Conservation (phyloP, 35 echinoderm and acorn worm species). For the Apostichopus japonicus region DNA sequence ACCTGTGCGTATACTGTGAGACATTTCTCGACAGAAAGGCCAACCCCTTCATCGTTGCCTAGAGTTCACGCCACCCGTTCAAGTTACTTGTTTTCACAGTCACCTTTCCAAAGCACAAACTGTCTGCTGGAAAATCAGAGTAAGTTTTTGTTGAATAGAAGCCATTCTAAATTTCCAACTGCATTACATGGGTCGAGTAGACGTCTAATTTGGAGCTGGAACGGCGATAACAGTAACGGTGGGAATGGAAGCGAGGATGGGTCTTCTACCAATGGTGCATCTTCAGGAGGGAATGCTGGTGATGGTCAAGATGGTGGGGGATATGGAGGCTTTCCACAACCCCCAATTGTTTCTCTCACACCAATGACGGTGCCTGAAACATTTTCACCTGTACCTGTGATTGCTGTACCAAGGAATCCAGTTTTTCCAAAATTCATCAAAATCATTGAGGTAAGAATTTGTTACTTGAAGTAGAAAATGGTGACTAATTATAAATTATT, state of each 20-base stretch:
- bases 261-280: conserved; percentile 7
- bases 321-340: conserved; percentile 30
- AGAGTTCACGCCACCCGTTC: no score
- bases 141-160: background rate
- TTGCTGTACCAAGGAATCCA: conserved; percentile 94
- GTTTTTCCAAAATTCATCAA: conserved; percentile 99
- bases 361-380: conserved; percentile 90
- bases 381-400: conserved; percentile 89
- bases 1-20: background rate
- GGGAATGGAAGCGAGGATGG: background rate
- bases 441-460: conserved; percentile 87
- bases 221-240: background rate
- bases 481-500: no score
- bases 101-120: background rate
- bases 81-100: no score
- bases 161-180: background rate
- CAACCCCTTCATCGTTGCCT: background rate
- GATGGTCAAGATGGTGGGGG: conserved; percentile 30
- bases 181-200: background rate
- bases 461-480: no score
- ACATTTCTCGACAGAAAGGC: background rate
- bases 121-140: background rate
- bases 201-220: background rate
- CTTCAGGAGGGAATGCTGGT: conserved; percentile 25
- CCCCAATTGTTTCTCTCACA: conserved; percentile 77